These are phyloP conservation scores for Dyspetes luteomarginatus DNA, from an alignment of 2,888 invertebrate genomes.

Conservation along the genomic window DNA sequence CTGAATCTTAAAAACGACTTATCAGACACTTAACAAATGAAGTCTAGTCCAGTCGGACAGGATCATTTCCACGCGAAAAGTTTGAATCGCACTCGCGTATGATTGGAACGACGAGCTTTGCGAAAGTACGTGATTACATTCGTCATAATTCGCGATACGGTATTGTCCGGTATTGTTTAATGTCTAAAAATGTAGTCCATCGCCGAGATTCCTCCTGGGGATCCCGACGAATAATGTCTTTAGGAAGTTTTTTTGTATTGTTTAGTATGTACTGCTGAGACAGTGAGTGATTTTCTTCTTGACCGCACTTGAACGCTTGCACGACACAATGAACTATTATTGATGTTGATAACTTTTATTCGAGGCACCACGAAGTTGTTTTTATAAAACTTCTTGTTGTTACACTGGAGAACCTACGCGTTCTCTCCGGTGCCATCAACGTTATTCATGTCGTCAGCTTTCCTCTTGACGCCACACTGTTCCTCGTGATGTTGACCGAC, in stretches of 20 bases:
- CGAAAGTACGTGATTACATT: conserved; percentile 2
- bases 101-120: background rate
- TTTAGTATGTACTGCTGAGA: conserved; percentile 80
- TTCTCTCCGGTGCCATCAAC: conserved; percentile 73
- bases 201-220: background rate
- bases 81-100: conserved; percentile 56
- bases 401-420: conserved; percentile 71
- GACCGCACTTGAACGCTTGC: conserved; percentile 81
- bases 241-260: conserved; percentile 45
- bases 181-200: conserved; percentile 28
- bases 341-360: conserved; percentile 29
- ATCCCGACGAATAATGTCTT: conserved; percentile 51
- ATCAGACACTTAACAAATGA: conserved; percentile 59
- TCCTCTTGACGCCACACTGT: conserved; percentile 80
- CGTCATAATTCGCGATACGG: conserved; percentile 44
- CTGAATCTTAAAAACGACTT: conserved; percentile 55
- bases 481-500: conserved; percentile 71
- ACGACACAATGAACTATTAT: conserved; percentile 43
- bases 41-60: conserved; percentile 51
- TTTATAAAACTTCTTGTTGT: conserved; percentile 47
- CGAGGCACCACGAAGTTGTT: conserved; percentile 44
- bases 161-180: conserved; percentile 54
- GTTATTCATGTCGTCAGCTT: conserved; percentile 80
- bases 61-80: conserved; percentile 37
- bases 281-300: conserved; percentile 78